Conservation (phyloP, 1,140 invertebrate species). For the Macrosteles quadrilineatus region DNA sequence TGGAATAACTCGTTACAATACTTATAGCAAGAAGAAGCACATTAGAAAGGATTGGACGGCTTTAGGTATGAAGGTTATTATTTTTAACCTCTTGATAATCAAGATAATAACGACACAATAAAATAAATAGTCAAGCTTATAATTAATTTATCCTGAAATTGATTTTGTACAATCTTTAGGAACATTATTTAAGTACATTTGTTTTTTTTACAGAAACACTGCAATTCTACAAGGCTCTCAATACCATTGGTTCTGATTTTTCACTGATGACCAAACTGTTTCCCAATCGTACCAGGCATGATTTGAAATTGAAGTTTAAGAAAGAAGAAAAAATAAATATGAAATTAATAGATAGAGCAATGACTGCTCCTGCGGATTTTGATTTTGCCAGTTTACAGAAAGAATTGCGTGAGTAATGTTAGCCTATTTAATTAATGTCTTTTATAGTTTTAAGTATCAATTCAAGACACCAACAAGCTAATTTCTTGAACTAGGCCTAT, state of each 20-base stretch:
- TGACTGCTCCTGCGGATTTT: slow-evolving; percentile 55
- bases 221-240: slow-evolving; percentile 85
- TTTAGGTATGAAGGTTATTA: slow-evolving; percentile 43
- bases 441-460: too few species aligned
- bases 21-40: slow-evolving; percentile 55
- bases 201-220: slow-evolving; percentile 64
- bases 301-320: slow-evolving; percentile 80
- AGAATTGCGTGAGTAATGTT: slow-evolving; percentile 29
- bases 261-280: slow-evolving; percentile 83
- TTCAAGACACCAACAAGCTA: too few species aligned
- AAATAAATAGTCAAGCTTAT: too few species aligned
- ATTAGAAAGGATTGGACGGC: slow-evolving; percentile 47
- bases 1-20: slow-evolving; percentile 55
- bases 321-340: slow-evolving; percentile 63
- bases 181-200: too few species aligned
- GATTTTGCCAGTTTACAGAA: slow-evolving; percentile 54
- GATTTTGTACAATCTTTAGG: too few species aligned
- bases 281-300: slow-evolving; percentile 69
- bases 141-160: too few species aligned
- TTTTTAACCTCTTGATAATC: too few species aligned
- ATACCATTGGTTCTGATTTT: slow-evolving; percentile 86
- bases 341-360: slow-evolving; percentile 57
- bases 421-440: too few species aligned
- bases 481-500: too few species aligned
- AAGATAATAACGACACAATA: too few species aligned